Evolutionary conservation across 2,888 invertebrate genomes (phyloP), one percentile per base, ranked within the genome.

Genomic region (Noctuana brunneofusca): DNA sequence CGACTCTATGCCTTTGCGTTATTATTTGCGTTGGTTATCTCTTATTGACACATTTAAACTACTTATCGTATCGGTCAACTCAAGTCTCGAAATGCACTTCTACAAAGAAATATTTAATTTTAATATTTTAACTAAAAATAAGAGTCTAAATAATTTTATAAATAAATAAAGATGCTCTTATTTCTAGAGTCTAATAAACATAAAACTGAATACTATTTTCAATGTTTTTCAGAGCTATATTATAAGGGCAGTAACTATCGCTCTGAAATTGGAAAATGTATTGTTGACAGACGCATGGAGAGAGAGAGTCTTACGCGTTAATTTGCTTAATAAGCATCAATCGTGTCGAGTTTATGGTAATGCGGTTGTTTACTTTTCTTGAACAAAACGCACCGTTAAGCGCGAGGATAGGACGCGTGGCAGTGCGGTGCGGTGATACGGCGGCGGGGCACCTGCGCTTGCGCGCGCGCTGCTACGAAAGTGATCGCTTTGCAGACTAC

Each of bases 21-120:
- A 76, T 75, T 87, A 84, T 89, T 89, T 87, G 81, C 77, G 64
- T 81, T 78, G 63, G 75, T 84, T 89, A 89, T 89, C 89, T 85
- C 69, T 74, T 87, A 84, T 89, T 89, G 86, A 89, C 89, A 86
- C 81, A 75, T 82, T 78, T 79, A 79, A 83, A 81, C 80, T 78
- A 86, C 83, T 89, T 89, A 89, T 89, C 89, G 86, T 89, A 89
- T 89, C 89, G 86, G 87, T 83, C 81, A 83, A 75, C 74, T 66
- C 70, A 72, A 77, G 80, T 75, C 77, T 81, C 78, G 71, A 76
- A 85, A 82, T 72, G 71, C 71, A 71, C 72, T 75, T 71, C 70
- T 69, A 72, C 68, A 38, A 48, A 30, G 54, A 38, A 57, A 55
- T 64, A 58, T 69, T 65, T 63, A 65, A 63, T 67, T 66, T 67